A percentile compares a stretch with the other conserved stretches of the same genome.
These are phyloP conservation scores for Etheostoma nigrum DNA, from an alignment of 2,797 vertebrate genomes.

Conservation along the genomic window DNA sequence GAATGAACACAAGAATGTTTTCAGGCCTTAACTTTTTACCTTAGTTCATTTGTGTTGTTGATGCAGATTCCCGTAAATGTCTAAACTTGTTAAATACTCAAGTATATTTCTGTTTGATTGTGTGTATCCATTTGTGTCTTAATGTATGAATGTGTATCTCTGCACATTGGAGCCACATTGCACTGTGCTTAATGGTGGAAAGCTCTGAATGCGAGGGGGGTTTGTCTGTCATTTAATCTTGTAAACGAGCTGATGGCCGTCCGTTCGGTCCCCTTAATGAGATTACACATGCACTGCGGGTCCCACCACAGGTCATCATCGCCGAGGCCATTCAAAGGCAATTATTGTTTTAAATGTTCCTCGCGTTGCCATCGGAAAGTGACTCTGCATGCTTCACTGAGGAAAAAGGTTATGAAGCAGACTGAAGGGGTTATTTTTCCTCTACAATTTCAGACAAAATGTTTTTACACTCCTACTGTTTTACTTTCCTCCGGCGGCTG, in stretches of 20 bases:
- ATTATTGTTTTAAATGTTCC: constrained; percentile 82
- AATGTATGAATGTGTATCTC: constrained; percentile 25
- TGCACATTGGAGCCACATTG: constrained; percentile 15
- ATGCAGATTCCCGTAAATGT: not conserved
- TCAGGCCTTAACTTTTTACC: not conserved
- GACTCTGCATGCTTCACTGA: constrained; percentile 36
- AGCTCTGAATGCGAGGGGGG: constrained; percentile 69
- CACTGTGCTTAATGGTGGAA: constrained; percentile 77
- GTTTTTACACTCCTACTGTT: constrained; percentile 57
- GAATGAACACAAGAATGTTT: not conserved
- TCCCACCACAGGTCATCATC: constrained; percentile 83
- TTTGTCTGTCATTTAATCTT: constrained; percentile 85
- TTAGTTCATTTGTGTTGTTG: not conserved
- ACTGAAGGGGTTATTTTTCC: constrained; percentile 43
- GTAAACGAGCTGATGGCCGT: constrained; percentile 86
- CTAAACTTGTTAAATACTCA: not conserved
- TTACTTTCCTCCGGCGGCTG: constrained; percentile 41
- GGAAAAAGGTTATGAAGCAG: constrained; percentile 44
- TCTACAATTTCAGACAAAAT: constrained; percentile 50
- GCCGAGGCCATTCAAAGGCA: constrained; percentile 80
- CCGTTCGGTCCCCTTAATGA: constrained; percentile 82
- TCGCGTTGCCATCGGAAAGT: constrained; percentile 57
- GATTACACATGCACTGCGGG: constrained; percentile 86
- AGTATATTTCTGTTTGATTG: not conserved
- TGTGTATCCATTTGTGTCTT: constrained; percentile 5